Evolutionary conservation across 1,140 invertebrate genomes (phyloP), one percentile per base, ranked within the genome.

Genomic region (Neodiprion fabricii): DNA sequence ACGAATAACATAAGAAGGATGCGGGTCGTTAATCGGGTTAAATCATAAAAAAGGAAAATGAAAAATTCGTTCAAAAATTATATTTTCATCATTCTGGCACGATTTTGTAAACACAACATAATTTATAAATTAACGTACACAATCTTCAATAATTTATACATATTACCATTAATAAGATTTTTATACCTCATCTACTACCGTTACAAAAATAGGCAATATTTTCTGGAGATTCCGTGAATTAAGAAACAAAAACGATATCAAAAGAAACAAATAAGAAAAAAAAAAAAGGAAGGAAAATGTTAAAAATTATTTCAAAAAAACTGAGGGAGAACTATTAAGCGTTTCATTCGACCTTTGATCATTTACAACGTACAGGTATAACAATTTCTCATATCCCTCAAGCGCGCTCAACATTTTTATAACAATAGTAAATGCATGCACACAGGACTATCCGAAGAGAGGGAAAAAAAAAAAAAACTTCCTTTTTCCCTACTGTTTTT

Each of bases 51-150:
- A 78, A 67, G 68, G 76, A 69, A 74, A 69, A 72, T 71, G 66
- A 65, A 74, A 65, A 66, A 17, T 87, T 86, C 81, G 77, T 85
- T 87, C 83, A 87, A 88, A 88, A 87, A 87, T 87, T 88, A 88
- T 88, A 87, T 88, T 87, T 86, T 85, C 82, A 81, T 85, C 84
- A 86, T 86, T 87, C 85, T 88, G 86, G 85, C 87, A 87, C 85
- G 85, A 85, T 12, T 84, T 85, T 76, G 82, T 83, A 86, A 86
- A 87, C 84, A 86, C 85, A 87, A 88, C 85, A 87, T 87, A 86
- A 86, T 86, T 88, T 86, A 88, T 87, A 88, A 87, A 88, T 87
- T 86, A 87, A 87, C 85, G 81, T 88, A 88, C 84, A 87, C 85
- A 85, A 85, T 86, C 82, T 78, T 83, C 82, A 83, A 86, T 86